These are phyloP conservation scores for Chondrosia reniformis DNA, from an alignment of 37 sponge, comb jelly and placozoan genomes.

Conservation along the genomic window DNA sequence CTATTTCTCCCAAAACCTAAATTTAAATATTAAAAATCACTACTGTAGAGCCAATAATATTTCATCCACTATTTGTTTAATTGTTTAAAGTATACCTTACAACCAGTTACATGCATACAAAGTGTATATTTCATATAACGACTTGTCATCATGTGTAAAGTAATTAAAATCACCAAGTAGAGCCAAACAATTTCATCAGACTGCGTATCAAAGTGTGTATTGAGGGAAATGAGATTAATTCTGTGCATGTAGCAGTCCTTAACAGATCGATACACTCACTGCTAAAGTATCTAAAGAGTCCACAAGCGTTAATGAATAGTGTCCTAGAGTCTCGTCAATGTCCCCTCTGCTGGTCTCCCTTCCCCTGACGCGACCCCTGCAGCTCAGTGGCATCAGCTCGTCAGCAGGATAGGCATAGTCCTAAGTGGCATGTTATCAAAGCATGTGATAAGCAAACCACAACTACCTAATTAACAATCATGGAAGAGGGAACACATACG, in stretches of 20 bases:
- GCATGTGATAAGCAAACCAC: no score
- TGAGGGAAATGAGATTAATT: no score
- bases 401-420: conserved; percentile 93
- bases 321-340: conserved; percentile 93
- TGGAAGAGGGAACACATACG: no score
- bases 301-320: conserved; percentile 89
- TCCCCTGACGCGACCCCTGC: conserved; percentile 87
- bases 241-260: no score
- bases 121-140: no score
- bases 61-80: not conserved
- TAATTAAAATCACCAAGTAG: no score
- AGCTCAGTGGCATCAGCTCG: conserved; percentile 96
- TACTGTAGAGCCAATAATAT: not conserved
- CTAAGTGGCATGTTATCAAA: conserved; percentile 47
- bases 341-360: conserved; percentile 77
- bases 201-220: no score
- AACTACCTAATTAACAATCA: no score
- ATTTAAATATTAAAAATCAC: no score
- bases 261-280: no score
- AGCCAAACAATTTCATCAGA: no score
- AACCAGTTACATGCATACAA: not conserved
- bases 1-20: conserved; percentile 81
- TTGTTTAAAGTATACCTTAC: not conserved
- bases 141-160: no score
- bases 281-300: conserved; percentile 94